Percentiles rank a stretch among this genome's conserved stretches.
Evolutionary conservation across 2,888 invertebrate genomes (phyloP).

Genomic region (Lithosia quadra): DNA sequence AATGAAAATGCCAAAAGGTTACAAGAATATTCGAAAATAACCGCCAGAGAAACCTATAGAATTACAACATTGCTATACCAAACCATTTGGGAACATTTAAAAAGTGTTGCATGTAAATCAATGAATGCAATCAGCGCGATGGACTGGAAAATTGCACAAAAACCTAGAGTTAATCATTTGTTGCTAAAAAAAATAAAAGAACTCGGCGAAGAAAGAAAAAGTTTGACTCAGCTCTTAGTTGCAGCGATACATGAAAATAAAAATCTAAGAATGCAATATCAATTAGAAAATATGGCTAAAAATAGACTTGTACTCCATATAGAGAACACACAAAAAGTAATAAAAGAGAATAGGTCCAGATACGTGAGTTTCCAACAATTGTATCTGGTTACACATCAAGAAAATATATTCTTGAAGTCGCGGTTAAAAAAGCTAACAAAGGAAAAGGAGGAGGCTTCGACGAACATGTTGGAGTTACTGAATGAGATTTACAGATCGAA

Average conservation of each 20-base stretch:
- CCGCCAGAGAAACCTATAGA: slow-evolving; percentile 40
- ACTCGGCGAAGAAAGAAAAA: slow-evolving; percentile 67
- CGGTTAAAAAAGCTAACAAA: slow-evolving; percentile 65
- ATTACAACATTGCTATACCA: slow-evolving; percentile 43
- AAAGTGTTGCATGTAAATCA: slow-evolving; percentile 12
- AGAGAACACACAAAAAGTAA: slow-evolving; percentile 67
- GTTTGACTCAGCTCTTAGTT: slow-evolving; percentile 66
- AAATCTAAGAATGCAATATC: slow-evolving; percentile 68
- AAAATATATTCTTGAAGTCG: slow-evolving; percentile 72
- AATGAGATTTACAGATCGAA: slow-evolving; percentile 72
- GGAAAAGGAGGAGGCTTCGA: slow-evolving; percentile 71
- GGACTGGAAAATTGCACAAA: slow-evolving; percentile 27
- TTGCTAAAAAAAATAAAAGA: slow-evolving; percentile 70
- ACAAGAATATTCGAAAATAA: slow-evolving; percentile 50
- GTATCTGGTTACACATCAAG: slow-evolving; percentile 72
- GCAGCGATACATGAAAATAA: slow-evolving; percentile 75
- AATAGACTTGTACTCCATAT: slow-evolving; percentile 66
- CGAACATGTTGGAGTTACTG: slow-evolving; percentile 67
- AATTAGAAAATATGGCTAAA: slow-evolving; percentile 70
- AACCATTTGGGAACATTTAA: slow-evolving; percentile 41
- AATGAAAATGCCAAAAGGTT: slow-evolving; percentile 26
- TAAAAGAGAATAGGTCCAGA: slow-evolving; percentile 69
- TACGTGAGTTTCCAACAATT: slow-evolving; percentile 75
- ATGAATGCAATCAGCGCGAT: background rate
- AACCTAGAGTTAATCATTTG: slow-evolving; percentile 52